Evolutionary conservation across 2,113 vertebrate species (phyloP).

Genomic region (Hyperopisus bebe): DNA sequence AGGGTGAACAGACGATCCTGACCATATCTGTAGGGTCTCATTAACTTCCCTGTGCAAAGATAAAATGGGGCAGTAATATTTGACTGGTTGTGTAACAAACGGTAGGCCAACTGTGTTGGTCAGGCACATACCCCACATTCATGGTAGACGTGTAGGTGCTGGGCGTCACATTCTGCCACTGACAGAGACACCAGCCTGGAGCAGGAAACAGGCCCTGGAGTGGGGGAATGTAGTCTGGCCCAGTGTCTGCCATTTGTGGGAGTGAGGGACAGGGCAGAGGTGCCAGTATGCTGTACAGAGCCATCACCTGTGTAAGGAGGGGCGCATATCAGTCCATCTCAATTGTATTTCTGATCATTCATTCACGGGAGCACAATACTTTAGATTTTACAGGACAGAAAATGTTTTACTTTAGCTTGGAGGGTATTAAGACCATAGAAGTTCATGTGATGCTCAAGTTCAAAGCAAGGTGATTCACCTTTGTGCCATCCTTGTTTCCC

Average conservation of each 20-base stretch:
- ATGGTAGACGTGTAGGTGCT: slow-evolving; percentile 34
- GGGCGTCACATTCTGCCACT: slow-evolving; percentile 52
- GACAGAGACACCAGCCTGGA: slow-evolving; percentile 54
- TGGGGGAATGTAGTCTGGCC: slow-evolving; percentile 41
- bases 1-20: slow-evolving; percentile 35
- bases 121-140: slow-evolving; percentile 42
- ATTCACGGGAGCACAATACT: neutral
- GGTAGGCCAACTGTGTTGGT: neutral
- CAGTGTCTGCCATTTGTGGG: slow-evolving; percentile 33
- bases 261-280: slow-evolving; percentile 36
- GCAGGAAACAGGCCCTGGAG: slow-evolving; percentile 40
- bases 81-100: neutral
- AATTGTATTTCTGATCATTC: neutral
- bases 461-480: slow-evolving; percentile 27
- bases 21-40: slow-evolving; percentile 41
- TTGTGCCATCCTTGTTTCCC: slow-evolving; percentile 25
- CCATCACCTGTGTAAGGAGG: slow-evolving; percentile 43
- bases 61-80: neutral
- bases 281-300: slow-evolving; percentile 46
- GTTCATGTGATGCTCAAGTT: neutral
- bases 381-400: neutral
- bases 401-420: neutral
- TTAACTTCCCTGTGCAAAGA: slow-evolving; percentile 25
- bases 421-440: neutral
- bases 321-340: neutral